Base-by-base conservation (phyloP, 2,113 vertebrate species). In the Condylura cristata region DNA sequence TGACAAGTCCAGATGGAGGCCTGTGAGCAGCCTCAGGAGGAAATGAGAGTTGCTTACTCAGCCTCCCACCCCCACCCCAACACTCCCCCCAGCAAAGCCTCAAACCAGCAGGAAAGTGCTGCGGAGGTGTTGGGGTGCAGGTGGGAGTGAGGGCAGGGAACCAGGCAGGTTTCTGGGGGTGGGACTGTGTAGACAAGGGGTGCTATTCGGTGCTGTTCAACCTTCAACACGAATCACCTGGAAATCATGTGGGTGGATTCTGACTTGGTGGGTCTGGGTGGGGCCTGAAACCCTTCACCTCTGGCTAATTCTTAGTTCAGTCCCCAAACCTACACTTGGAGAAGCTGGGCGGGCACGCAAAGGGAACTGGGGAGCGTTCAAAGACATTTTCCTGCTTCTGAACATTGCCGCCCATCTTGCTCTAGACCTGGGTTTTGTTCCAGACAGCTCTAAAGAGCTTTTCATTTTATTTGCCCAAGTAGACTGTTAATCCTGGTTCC, bases 401-500 rank as follows among this genome's bases (percentile, higher is more conserved):
- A 76, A 66, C 71, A 41, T 39, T 13, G 66, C 13, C 75, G 53
- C 32, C 32, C 34, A 16, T 32, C 63, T 41, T 39, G 28, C 14
- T 32, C 74, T 74, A 65, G 37, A 34, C 41, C 37, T 78, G n/a
- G 16, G 20, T 10, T 71, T 61, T 65, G 71, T 65, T 74, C 44
- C 46, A 79, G 41, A 20, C 8, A 60, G 37, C 34, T 86, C 44
- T 53, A 79, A 48, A 20, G 7, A 60, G 37, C 34, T 86, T 61
- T 90, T 74, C n/a, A 71, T 72, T 37, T 39, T 30, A 66, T 22
- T 12, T 11, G 48, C 1, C 26, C 26, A 4, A 5, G 18, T 3
- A 24, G 46, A 6, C 20, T 3, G n/a, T 26, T 53, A 51, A 61
- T 61, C 1, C 5, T 18, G 3, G 1, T 20, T 4, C 0, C 20